These are phyloP conservation scores for Ephestia elutella DNA, from an alignment of 1,140 invertebrate genomes.

Conservation along the genomic window DNA sequence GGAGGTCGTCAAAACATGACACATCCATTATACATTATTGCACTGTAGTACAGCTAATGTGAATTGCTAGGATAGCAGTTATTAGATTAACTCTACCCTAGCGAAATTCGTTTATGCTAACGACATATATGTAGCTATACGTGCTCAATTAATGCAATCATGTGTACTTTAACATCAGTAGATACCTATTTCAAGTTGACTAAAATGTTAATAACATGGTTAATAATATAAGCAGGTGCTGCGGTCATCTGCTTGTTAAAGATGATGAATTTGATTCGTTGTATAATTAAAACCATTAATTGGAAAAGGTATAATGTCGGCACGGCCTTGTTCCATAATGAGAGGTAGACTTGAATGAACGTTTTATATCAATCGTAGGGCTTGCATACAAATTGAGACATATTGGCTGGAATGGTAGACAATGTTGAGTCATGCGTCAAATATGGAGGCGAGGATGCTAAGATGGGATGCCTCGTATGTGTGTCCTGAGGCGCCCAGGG, in stretches of 20 bases:
- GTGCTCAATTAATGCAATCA: too few species aligned
- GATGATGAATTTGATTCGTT: constrained; percentile 8
- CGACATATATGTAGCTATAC: neutral
- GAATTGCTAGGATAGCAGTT: neutral
- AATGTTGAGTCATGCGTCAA: constrained; percentile 6
- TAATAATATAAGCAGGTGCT: constrained; percentile 12
- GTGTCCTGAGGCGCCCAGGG: neutral
- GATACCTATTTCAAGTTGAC: constrained; percentile 4
- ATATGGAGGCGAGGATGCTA: neutral
- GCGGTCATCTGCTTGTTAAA: neutral
- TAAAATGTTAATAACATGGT: constrained; percentile 5
- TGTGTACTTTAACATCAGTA: neutral
- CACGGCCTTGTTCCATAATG: constrained; percentile 10
- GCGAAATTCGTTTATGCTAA: neutral
- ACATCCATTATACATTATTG: too few species aligned
- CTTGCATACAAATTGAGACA: constrained; percentile 13
- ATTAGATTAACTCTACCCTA: neutral
- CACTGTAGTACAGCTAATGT: too few species aligned
- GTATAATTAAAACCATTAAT: constrained; percentile 26
- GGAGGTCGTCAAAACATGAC: too few species aligned
- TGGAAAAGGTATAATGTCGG: constrained; percentile 12
- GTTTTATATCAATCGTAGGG: neutral
- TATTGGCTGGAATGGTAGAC: constrained; percentile 1
- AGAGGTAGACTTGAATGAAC: constrained; percentile 1
- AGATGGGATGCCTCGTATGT: neutral